phyloP scores from a whole-genome alignment of 2,797 vertebrate genomes.

The Furcifer pardalis region DNA sequence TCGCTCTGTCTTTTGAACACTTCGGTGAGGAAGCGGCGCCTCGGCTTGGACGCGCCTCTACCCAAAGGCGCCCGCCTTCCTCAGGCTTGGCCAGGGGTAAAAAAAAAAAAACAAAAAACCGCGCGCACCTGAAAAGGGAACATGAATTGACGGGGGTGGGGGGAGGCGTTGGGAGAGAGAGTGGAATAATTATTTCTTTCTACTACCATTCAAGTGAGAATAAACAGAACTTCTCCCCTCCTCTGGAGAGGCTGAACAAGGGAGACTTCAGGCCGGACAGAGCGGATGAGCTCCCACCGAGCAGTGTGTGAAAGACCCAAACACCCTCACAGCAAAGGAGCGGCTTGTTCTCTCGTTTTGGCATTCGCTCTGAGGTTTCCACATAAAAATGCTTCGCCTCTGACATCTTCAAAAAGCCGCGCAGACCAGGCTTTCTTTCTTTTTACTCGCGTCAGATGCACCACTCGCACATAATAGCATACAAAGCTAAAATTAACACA shows the following conservation, averaged over 20 bases:
- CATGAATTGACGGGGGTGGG: no score
- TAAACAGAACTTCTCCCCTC: not conserved
- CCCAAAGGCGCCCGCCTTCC: not conserved
- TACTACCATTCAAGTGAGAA: not conserved
- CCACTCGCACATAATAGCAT: no score
- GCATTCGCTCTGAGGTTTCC: not conserved
- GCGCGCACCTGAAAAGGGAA: not conserved
- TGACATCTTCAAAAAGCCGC: slow-evolving; percentile 1
- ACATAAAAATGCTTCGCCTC: slow-evolving; percentile 12
- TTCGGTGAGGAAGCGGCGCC: no score
- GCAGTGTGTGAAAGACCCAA: no score
- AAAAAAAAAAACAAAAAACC: no score
- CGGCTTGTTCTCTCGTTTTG: not conserved
- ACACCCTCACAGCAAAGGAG: not conserved
- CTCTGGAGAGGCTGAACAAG: not conserved
- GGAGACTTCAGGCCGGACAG: not conserved
- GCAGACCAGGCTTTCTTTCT: no score
- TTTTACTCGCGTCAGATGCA: no score
- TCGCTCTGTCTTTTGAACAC: not conserved
- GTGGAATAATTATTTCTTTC: not conserved
- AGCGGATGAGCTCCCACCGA: not conserved
- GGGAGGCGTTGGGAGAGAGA: no score
- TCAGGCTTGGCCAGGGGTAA: not conserved
- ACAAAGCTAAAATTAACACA: no score
- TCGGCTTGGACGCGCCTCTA: no score